Base-by-base conservation (phyloP, 2,888 invertebrate genomes). In the Oxystoma pomonae region DNA sequence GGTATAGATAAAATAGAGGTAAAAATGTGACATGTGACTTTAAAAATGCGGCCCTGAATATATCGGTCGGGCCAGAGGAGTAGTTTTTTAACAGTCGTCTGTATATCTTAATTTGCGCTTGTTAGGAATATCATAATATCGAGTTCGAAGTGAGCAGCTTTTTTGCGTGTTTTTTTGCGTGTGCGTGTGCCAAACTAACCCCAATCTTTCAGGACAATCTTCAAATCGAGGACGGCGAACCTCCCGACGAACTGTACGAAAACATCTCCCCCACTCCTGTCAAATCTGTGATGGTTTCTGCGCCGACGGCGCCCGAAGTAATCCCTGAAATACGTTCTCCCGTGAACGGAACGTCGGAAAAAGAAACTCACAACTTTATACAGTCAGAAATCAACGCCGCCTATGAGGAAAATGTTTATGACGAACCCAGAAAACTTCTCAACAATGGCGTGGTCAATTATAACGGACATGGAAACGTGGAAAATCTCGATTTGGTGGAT, bases 161-260 rank as follows among this genome's bases (percentile, higher is more conserved):
- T n/a, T n/a, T n/a, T n/a, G n/a, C n/a, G n/a, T n/a, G n/a, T n/a
- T n/a, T n/a, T n/a, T n/a, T n/a, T n/a, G n/a, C n/a, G n/a, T 53
- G 17, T 16, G 19, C 7, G 5, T 65, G 65, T 21, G 63, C 55
- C 18, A n/a, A n/a, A 35, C 35, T 35, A 35, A 35, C 35, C 35
- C 5, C 35, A 35, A 35, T 55, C 63, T 76, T 76, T 65, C 72
- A 78, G 78, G 77, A 78, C 58, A 70, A 77, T 58, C 72, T 75
- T 58, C 73, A 75, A 62, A 64, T 68, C 35, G 35, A 35, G 60
- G 61, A 68, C 61, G 65, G 69, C 20, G 73, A 75, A 17, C 63
- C 66, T 57, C 69, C 65, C 55, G 70, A 73, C 65, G 67, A 68
- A 59, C 62, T 73, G 16, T 74, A 75, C 69, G 75, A 76, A 65